These are phyloP conservation scores for Colletes collaris DNA, from an alignment of 2,888 invertebrate genomes.

Conservation along the genomic window DNA sequence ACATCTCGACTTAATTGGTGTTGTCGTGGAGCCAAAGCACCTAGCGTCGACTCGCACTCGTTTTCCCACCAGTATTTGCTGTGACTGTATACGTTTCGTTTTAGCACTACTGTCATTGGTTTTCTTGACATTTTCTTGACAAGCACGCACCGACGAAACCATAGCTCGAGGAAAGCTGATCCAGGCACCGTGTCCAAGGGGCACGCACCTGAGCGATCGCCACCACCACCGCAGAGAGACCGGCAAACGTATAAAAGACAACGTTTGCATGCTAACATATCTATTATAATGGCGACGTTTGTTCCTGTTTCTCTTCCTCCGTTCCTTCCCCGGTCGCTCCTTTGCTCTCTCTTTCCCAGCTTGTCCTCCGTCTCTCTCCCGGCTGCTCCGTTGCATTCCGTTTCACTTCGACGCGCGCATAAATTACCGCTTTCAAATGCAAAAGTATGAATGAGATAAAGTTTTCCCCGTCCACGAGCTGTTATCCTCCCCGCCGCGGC, in stretches of 20 bases:
- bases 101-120: no score
- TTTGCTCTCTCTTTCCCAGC: constrained; percentile 23
- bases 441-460: constrained; percentile 86
- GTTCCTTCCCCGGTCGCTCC: constrained; percentile 25
- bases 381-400: constrained; percentile 59
- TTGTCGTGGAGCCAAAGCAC: no score
- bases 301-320: constrained; percentile 67
- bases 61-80: no score
- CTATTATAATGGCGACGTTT: constrained; percentile 76
- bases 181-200: not conserved
- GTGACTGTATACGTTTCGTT: no score
- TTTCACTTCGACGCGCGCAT: constrained; percentile 72
- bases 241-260: constrained; percentile 72
- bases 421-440: constrained; percentile 86
- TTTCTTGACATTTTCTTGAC: no score
- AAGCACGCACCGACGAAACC: no score
- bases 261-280: constrained; percentile 78
- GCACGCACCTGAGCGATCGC: constrained; percentile 45
- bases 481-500: constrained; percentile 27
- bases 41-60: no score
- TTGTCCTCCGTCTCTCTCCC: not conserved
- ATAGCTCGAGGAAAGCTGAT: no score
- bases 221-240: constrained; percentile 27
- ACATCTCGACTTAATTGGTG: no score
- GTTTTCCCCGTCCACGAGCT: constrained; percentile 78